These are phyloP conservation scores for Pollicipes pollicipes DNA, from an alignment of 1,140 invertebrate genomes.

Conservation along the genomic window DNA sequence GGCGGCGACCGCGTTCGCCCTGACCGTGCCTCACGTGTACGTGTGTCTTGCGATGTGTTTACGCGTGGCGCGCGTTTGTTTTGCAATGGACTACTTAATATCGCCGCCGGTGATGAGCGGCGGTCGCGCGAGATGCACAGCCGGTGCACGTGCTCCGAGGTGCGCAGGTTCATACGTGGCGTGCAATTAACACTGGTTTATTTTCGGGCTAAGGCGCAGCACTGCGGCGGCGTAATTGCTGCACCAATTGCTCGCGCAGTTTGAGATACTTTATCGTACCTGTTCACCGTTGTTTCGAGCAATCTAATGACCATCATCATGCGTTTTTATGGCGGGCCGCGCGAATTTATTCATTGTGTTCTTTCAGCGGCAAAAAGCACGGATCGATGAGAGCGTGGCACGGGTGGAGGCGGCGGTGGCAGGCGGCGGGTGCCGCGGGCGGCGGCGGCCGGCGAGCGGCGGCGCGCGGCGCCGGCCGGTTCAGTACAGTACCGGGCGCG, in stretches of 20 bases:
- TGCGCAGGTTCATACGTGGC: background rate
- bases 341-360: background rate
- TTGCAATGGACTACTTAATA: too few species aligned
- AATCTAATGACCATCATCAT: background rate
- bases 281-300: background rate
- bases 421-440: too few species aligned
- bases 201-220: background rate
- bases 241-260: background rate
- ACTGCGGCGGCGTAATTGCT: background rate
- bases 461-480: too few species aligned
- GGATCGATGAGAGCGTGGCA: background rate
- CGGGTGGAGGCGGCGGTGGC: too few species aligned
- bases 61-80: too few species aligned
- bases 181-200: background rate
- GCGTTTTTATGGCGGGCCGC: background rate
- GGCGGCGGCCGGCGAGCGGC: too few species aligned
- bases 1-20: too few species aligned
- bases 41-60: too few species aligned
- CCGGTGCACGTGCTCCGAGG: background rate
- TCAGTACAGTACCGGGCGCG: background rate
- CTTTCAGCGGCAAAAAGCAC: background rate
- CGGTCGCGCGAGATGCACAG: too few species aligned
- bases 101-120: too few species aligned
- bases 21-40: too few species aligned
- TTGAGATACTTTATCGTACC: background rate